phyloP scores from a whole-genome alignment of 2,113 vertebrate species.

The Salvelinus alpinus region DNA sequence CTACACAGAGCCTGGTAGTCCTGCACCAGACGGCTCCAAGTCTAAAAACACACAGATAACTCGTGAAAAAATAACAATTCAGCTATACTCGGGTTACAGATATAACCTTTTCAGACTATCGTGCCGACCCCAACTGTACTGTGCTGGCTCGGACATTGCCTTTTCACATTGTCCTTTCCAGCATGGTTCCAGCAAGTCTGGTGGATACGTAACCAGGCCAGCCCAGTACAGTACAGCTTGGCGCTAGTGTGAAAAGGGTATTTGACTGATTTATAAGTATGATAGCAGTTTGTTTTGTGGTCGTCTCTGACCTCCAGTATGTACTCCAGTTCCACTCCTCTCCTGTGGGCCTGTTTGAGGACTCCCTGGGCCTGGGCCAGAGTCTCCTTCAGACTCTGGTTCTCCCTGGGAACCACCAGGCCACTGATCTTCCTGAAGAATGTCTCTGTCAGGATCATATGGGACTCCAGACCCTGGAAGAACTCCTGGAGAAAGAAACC shows the following conservation, averaged over 20 bases:
- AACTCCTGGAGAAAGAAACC: conserved; percentile 81
- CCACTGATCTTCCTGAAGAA: conserved; percentile 87
- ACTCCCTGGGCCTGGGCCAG: conserved; percentile 79
- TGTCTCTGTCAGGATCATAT: conserved; percentile 90
- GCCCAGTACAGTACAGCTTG: too few species aligned
- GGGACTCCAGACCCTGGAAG: conserved; percentile 93
- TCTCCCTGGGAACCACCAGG: conserved; percentile 77
- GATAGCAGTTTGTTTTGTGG: neutral
- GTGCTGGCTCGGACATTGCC: too few species aligned
- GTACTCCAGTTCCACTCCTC: conserved; percentile 91
- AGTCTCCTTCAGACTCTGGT: conserved; percentile 74
- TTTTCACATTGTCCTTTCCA: too few species aligned
- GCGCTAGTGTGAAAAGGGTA: too few species aligned
- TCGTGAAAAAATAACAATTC: neutral
- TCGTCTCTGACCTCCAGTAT: conserved; percentile 85
- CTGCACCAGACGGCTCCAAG: conserved; percentile 82
- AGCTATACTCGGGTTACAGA: too few species aligned
- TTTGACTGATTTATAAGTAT: neutral
- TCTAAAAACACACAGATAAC: conserved; percentile 66
- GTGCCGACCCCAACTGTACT: too few species aligned
- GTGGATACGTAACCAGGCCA: too few species aligned
- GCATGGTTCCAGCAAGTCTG: too few species aligned
- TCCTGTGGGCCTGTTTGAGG: conserved; percentile 87
- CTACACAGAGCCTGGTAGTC: conserved; percentile 79
- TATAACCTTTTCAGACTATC: too few species aligned